Percentiles rank a stretch among this genome's conserved stretches.
Conservation (phyloP, 2,888 invertebrate species). For the Napeogenes inachia region DNA sequence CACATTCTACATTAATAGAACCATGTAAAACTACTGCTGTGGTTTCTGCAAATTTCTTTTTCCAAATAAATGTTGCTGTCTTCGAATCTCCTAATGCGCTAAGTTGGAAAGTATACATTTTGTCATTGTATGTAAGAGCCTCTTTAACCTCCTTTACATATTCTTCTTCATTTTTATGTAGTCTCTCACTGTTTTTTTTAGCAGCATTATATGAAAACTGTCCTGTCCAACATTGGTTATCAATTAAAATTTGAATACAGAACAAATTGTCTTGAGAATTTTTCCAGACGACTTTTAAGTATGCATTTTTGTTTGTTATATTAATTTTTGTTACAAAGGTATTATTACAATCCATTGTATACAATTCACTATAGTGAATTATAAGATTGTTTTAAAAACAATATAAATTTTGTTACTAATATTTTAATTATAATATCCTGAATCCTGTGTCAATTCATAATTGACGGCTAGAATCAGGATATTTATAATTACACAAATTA, state of each 20-base stretch:
- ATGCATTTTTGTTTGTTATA: slow-evolving; percentile 38
- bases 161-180: slow-evolving; percentile 42
- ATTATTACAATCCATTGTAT: slow-evolving; percentile 15
- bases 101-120: slow-evolving; percentile 42
- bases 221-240: slow-evolving; percentile 51
- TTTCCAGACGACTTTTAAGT: slow-evolving; percentile 50
- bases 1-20: slow-evolving; percentile 40
- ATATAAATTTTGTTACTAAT: background rate
- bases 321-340: slow-evolving; percentile 41
- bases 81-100: slow-evolving; percentile 27
- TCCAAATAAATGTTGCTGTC: slow-evolving; percentile 51
- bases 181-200: slow-evolving; percentile 37
- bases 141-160: slow-evolving; percentile 44
- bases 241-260: slow-evolving; percentile 48
- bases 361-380: no score
- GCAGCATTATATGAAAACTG: slow-evolving; percentile 45
- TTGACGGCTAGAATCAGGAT: no score
- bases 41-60: slow-evolving; percentile 43
- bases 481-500: no score
- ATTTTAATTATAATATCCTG: slow-evolving; percentile 1
- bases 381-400: no score
- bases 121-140: slow-evolving; percentile 34
- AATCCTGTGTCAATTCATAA: background rate
- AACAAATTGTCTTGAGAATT: slow-evolving; percentile 45
- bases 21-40: slow-evolving; percentile 44